Evolutionary conservation across 2,113 vertebrate species (phyloP).

Genomic region (Mugil cephalus): DNA sequence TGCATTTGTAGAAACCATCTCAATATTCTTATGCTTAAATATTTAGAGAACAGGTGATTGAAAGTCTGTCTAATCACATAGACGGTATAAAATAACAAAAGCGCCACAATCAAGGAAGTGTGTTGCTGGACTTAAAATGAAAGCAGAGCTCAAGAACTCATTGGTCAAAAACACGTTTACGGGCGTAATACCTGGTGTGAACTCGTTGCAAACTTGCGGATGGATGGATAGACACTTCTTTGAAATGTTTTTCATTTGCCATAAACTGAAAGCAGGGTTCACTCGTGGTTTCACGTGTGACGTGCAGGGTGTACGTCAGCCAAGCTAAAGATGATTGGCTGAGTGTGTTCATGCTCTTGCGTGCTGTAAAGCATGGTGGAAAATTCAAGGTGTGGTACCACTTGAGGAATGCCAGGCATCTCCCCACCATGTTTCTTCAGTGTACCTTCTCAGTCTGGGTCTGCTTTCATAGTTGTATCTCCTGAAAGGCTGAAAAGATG

Average conservation of each 20-base stretch:
- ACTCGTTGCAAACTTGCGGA: too few species aligned
- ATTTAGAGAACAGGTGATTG: background rate
- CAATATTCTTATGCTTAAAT: background rate
- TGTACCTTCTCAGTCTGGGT: background rate
- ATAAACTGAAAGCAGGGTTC: too few species aligned
- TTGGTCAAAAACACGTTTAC: too few species aligned
- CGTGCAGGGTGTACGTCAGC: background rate
- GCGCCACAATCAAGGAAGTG: too few species aligned
- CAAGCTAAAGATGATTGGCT: conserved; percentile 11
- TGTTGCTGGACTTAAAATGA: too few species aligned
- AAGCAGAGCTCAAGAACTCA: too few species aligned
- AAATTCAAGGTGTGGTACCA: background rate
- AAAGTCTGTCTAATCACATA: background rate
- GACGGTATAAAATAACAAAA: too few species aligned
- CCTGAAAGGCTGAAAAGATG: too few species aligned
- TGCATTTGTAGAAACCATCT: background rate
- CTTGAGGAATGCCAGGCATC: background rate
- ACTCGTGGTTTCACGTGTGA: too few species aligned
- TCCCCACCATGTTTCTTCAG: background rate
- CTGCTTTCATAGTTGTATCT: background rate
- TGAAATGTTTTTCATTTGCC: too few species aligned
- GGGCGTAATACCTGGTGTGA: too few species aligned
- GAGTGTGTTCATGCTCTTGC: conserved; percentile 9
- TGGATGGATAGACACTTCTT: too few species aligned
- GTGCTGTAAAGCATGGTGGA: background rate